Evolutionary conservation across 2,888 invertebrate species (phyloP), one percentile per base, ranked within the genome.

Genomic region (Drosophila borborema): DNA sequence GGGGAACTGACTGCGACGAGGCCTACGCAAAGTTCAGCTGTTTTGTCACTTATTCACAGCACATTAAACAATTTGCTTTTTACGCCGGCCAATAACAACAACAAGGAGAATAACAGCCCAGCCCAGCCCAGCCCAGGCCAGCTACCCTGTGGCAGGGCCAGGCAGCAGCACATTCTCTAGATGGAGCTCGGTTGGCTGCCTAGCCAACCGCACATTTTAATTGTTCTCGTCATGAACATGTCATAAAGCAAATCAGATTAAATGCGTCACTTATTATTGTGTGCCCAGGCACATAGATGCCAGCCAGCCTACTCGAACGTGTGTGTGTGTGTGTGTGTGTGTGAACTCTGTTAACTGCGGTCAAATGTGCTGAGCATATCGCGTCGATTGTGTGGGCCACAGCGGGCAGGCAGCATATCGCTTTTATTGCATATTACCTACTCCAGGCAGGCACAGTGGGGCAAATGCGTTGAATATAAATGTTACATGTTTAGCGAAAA

Each of bases 11-110:
- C 20, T 8, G 48, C 28, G 18, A 2, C 18, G 67, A 81, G 71
- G 86, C 85, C 85, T 89, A 82, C 64, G 70, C 79, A 64, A 72
- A 85, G 88, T 87, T 89, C 74, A 85, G 90, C 90, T 89, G 85
- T 89, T 90, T 83, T 90, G 87, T 90, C 87, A 87, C 86, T 90
- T 86, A 89, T 91, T 87, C 86, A 91, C 90, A 90, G 91, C 86
- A 91, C 91, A 91, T 91, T 91, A 91, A 91, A 89, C 91, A 91
- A 91, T 91, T 91, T 90, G 83, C 84, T 89, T 89, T 84, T 90
- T 88, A 87, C 84, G 90, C 90, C 89, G 80, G 76, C 86, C 88
- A 87, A 86, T 82, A 87, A 82, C 80, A 83, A 61, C 72, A 87
- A 55, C 62, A 66, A 54, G 36, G 28, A 28, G 16, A 48, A 14